phyloP scores from a whole-genome alignment of 2,113 vertebrate genomes.

The Rhynchomys soricoides region DNA sequence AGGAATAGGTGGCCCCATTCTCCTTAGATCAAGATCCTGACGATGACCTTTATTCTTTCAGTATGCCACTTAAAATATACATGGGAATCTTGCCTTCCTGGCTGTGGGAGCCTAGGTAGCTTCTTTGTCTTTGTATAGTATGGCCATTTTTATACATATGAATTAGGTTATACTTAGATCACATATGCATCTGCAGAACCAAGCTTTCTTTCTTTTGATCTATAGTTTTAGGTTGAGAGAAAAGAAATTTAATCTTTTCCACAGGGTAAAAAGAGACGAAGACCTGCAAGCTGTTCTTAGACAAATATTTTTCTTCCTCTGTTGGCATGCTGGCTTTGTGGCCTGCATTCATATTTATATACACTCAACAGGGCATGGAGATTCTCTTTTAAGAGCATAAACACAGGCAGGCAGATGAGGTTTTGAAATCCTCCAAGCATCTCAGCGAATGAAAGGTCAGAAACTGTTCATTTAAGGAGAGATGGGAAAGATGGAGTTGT shows the following conservation, averaged over 20 bases:
- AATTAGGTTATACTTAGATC: not conserved
- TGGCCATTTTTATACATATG: not conserved
- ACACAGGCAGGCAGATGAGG: not conserved
- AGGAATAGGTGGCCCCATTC: not conserved
- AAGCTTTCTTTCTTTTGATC: constrained; percentile 37
- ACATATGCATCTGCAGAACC: constrained; percentile 41
- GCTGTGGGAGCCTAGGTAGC: not conserved
- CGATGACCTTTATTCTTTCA: not conserved
- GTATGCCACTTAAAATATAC: not conserved
- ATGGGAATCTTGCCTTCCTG: not conserved
- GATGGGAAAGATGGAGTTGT: not conserved
- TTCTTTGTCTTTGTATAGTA: not conserved
- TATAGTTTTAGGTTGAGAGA: constrained; percentile 44
- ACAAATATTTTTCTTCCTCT: not conserved
- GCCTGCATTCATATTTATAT: not conserved
- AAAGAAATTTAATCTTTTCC: constrained; percentile 35
- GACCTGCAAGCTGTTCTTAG: not conserved
- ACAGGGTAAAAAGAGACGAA: not conserved
- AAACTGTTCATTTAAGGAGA: not conserved
- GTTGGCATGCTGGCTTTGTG: not conserved
- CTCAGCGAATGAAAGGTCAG: not conserved
- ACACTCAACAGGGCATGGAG: not conserved
- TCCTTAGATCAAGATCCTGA: not conserved
- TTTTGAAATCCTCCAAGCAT: not conserved
- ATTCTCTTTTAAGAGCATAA: not conserved